Percentiles rank a stretch among this genome's conserved stretches.
phyloP scores from a whole-genome alignment of 2,888 invertebrate species.

The Lasioglossum lativentre region DNA sequence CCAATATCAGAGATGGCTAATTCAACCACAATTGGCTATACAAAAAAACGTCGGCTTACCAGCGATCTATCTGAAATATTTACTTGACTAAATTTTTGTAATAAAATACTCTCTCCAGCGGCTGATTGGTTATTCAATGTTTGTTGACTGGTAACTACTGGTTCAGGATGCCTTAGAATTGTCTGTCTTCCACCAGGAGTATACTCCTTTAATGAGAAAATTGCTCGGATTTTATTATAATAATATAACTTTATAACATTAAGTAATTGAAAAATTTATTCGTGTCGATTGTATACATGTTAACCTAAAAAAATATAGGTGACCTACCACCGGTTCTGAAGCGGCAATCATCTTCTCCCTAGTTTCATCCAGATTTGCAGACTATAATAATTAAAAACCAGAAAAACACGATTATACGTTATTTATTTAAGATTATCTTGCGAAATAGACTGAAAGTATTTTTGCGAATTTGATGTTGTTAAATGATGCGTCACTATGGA shows the following conservation, averaged over 20 bases:
- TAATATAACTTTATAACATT: background rate
- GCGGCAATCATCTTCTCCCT: constrained; percentile 94
- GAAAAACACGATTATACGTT: constrained; percentile 26
- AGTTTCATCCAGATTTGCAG: constrained; percentile 95
- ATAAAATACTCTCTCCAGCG: constrained; percentile 88
- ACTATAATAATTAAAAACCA: constrained; percentile 69
- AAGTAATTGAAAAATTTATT: constrained; percentile 1
- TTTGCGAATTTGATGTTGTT: constrained; percentile 19
- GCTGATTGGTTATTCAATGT: constrained; percentile 84
- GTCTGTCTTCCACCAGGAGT: constrained; percentile 95
- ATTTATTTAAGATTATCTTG: constrained; percentile 31
- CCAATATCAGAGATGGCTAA: background rate
- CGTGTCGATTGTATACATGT: background rate
- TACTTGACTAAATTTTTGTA: constrained; percentile 91
- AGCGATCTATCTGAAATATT: constrained; percentile 87
- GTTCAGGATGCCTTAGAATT: constrained; percentile 91
- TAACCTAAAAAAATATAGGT: constrained; percentile 32
- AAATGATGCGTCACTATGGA: constrained; percentile 30
- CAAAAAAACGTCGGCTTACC: constrained; percentile 69
- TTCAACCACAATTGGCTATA: background rate
- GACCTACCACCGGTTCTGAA: constrained; percentile 93
- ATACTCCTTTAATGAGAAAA: constrained; percentile 88
- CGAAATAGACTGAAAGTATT: constrained; percentile 16
- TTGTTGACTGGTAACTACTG: constrained; percentile 85
- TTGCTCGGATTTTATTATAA: background rate